These are phyloP conservation scores for Brevipalpus yothersi DNA, from an alignment of 1,140 invertebrate genomes.

Conservation along the genomic window DNA sequence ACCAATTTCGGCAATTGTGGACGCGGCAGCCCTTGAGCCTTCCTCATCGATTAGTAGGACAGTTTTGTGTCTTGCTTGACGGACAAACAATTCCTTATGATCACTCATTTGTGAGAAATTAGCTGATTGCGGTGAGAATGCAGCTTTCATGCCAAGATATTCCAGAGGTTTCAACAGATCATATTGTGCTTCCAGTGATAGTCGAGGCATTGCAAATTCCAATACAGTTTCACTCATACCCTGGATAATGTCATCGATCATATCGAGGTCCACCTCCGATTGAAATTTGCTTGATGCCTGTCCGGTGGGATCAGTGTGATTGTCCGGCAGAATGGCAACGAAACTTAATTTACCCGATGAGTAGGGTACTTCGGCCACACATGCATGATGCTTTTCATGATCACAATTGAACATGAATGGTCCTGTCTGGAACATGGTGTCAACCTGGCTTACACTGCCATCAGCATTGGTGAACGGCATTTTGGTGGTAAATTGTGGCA, in stretches of 20 bases:
- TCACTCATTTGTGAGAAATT: background rate
- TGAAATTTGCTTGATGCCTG: background rate
- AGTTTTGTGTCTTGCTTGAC: slow-evolving; percentile 44
- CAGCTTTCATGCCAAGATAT: background rate
- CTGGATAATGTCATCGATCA: background rate
- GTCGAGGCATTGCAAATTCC: background rate
- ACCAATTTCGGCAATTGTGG: slow-evolving; percentile 27
- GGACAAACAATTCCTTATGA: slow-evolving; percentile 22
- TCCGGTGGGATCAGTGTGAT: background rate
- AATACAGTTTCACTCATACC: background rate
- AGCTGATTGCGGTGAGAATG: background rate
- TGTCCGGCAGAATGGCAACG: background rate
- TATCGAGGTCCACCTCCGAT: background rate
- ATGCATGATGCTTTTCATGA: background rate
- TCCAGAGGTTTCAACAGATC: background rate
- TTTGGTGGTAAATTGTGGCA: slow-evolving; percentile 23
- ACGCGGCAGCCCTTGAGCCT: slow-evolving; percentile 44
- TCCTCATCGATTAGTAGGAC: slow-evolving; percentile 53
- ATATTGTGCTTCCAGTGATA: background rate
- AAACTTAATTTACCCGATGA: background rate
- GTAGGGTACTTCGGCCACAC: background rate
- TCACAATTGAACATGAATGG: background rate
- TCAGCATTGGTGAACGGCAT: background rate
- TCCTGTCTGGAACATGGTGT: background rate
- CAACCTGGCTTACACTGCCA: background rate